These are phyloP conservation scores for Hemitrygon akajei DNA, from an alignment of 2,797 vertebrate species.

Conservation along the genomic window DNA sequence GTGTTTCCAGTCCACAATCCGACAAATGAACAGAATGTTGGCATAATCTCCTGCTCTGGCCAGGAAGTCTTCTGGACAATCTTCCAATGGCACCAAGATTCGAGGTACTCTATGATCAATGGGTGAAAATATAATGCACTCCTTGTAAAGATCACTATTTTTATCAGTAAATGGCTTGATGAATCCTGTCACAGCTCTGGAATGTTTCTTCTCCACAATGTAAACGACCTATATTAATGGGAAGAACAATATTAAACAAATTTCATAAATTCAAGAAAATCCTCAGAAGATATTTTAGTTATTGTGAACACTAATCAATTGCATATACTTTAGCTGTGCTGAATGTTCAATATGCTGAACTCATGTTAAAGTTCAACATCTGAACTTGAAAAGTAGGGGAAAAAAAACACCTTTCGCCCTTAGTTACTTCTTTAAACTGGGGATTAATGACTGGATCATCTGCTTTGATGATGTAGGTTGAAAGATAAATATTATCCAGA, in stretches of 20 bases:
- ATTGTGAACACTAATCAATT: not conserved
- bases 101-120: slow-evolving; percentile 88
- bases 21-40: slow-evolving; percentile 81
- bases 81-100: slow-evolving; percentile 72
- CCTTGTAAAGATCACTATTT: slow-evolving; percentile 64
- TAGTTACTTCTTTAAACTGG: not conserved
- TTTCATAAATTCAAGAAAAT: not conserved
- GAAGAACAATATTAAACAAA: not conserved
- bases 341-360: not conserved
- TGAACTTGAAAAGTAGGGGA: not conserved
- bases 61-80: slow-evolving; percentile 78
- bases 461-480: not conserved
- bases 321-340: not conserved
- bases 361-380: not conserved
- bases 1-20: slow-evolving; percentile 77
- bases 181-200: slow-evolving; percentile 80
- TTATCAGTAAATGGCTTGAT: slow-evolving; percentile 83
- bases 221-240: slow-evolving; percentile 72
- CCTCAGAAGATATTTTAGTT: not conserved
- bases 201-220: slow-evolving; percentile 88
- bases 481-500: not conserved
- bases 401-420: not conserved
- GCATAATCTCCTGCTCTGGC: slow-evolving; percentile 69
- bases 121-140: slow-evolving; percentile 85
- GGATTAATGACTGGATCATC: not conserved